These are phyloP conservation scores for Sphenodon punctatus DNA, from an alignment of 2,797 vertebrate species.

Conservation along the genomic window DNA sequence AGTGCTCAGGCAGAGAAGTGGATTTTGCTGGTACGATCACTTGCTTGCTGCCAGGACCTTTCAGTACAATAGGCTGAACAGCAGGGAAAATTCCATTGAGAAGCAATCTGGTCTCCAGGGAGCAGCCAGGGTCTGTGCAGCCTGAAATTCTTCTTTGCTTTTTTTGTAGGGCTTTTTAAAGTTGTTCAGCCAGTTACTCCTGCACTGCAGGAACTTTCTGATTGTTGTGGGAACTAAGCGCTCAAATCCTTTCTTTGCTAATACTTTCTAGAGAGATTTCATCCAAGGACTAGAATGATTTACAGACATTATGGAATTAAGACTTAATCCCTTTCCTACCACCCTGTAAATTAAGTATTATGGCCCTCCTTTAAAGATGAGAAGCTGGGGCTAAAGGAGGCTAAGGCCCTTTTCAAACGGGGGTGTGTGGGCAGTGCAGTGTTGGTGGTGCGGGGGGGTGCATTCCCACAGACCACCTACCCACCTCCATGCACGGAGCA, in stretches of 20 bases:
- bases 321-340: slow-evolving; percentile 25
- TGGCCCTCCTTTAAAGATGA: slow-evolving; percentile 36
- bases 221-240: neutral
- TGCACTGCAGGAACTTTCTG: neutral
- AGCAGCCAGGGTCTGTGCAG: slow-evolving; percentile 66
- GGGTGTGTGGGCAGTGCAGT: too few species aligned
- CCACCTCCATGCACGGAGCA: too few species aligned
- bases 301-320: slow-evolving; percentile 48
- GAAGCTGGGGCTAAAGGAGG: neutral
- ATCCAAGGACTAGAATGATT: slow-evolving; percentile 51
- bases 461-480: too few species aligned
- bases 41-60: slow-evolving; percentile 66
- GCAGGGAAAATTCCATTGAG: slow-evolving; percentile 78
- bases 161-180: too few species aligned
- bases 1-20: slow-evolving; percentile 41
- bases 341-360: neutral
- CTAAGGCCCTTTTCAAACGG: too few species aligned
- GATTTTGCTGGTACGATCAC: slow-evolving; percentile 55
- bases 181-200: slow-evolving; percentile 17
- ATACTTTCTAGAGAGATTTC: slow-evolving; percentile 32
- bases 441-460: too few species aligned
- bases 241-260: neutral
- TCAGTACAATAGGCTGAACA: slow-evolving; percentile 74
- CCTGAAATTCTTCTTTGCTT: slow-evolving; percentile 60
- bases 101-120: slow-evolving; percentile 73